A percentile compares a stretch with the other conserved stretches of the same genome.
Evolutionary conservation across 2,113 vertebrate genomes (phyloP).

Genomic region (Hippolais icterina): DNA sequence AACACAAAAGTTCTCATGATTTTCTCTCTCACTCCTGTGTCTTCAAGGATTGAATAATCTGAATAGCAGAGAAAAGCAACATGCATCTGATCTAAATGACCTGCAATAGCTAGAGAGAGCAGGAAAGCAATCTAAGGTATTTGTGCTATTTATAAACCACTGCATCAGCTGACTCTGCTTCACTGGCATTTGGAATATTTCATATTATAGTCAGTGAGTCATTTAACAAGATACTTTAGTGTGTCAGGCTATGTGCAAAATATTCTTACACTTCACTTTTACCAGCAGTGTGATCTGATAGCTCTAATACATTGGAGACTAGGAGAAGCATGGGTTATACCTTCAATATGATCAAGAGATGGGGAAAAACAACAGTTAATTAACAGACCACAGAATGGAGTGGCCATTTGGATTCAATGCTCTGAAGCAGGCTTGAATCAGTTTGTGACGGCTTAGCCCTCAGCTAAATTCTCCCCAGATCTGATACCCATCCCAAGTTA

Average conservation of each 20-base stretch:
- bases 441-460: background rate
- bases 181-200: background rate
- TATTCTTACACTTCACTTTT: background rate
- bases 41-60: constrained; percentile 54
- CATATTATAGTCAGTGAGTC: constrained; percentile 6
- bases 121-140: constrained; percentile 37
- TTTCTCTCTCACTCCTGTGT: constrained; percentile 46
- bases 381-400: background rate
- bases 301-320: background rate
- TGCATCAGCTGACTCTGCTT: constrained; percentile 30
- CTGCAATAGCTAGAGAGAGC: background rate
- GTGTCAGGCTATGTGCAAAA: constrained; percentile 24
- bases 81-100: constrained; percentile 50
- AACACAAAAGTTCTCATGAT: constrained; percentile 64
- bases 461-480: background rate
- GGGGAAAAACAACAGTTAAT: background rate
- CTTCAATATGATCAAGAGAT: background rate
- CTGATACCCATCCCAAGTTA: background rate
- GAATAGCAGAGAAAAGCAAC: constrained; percentile 63
- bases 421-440: background rate
- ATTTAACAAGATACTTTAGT: background rate
- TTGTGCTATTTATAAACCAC: constrained; percentile 34
- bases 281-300: background rate
- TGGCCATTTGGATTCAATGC: background rate
- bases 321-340: background rate